These are phyloP conservation scores for Eupithecia pulchellata DNA, from an alignment of 2,888 invertebrate species.

Conservation along the genomic window DNA sequence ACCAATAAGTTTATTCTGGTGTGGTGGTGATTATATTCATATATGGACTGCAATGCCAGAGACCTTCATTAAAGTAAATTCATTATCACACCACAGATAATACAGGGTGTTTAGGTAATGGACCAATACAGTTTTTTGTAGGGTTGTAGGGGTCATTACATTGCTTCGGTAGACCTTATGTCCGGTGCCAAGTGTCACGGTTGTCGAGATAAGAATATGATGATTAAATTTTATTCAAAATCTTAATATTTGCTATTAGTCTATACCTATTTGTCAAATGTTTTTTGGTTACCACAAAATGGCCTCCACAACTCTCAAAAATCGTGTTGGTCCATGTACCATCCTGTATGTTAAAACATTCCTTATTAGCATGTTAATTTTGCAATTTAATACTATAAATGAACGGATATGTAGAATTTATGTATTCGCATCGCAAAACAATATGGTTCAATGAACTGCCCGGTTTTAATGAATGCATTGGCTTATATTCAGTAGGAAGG, in stretches of 20 bases:
- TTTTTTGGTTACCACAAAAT: not conserved
- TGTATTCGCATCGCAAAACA: conserved; percentile 73
- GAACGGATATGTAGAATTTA: conserved; percentile 54
- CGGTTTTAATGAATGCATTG: conserved; percentile 47
- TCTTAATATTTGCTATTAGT: not conserved
- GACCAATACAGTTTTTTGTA: not conserved
- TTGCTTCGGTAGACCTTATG: not conserved
- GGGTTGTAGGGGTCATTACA: not conserved
- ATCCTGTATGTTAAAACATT: not conserved
- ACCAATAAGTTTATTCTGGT: not conserved
- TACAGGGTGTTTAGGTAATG: not conserved
- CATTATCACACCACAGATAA: conserved; percentile 2
- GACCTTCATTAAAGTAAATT: conserved; percentile 3
- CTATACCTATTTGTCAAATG: not conserved
- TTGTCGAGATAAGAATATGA: not conserved
- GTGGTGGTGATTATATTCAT: not conserved
- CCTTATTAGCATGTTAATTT: conserved; percentile 48
- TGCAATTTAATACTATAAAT: conserved; percentile 63
- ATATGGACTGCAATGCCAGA: not conserved
- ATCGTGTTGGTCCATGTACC: not conserved
- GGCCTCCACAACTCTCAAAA: not conserved
- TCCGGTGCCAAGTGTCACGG: not conserved
- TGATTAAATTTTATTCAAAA: not conserved
- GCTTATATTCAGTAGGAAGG: conserved; percentile 8
- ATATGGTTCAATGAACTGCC: conserved; percentile 68